Evolutionary conservation across 1,140 invertebrate genomes (phyloP).

Genomic region (Littorina saxatilis): DNA sequence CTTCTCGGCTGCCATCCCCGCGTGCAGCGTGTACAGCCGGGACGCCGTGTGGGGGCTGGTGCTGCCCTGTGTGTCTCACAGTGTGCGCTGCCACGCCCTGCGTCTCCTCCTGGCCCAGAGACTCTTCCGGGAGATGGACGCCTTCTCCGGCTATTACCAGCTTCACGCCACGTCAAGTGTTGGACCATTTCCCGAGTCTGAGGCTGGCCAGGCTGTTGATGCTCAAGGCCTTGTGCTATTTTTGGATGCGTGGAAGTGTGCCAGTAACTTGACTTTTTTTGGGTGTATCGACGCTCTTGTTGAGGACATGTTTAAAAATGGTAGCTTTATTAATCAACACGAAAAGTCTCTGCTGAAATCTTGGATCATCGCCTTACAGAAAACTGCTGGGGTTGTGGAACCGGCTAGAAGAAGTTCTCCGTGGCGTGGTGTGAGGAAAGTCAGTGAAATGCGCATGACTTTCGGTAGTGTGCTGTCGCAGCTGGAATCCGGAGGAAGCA

Average conservation of each 20-base stretch:
- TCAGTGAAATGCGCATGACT: constrained; percentile 3
- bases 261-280: background rate
- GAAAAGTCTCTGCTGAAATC: background rate
- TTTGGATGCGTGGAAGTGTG: constrained; percentile 4
- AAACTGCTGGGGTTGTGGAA: background rate
- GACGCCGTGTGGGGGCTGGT: constrained; percentile 23
- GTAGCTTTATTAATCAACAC: background rate
- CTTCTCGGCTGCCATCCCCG: background rate
- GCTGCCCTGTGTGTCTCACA: background rate
- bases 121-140: constrained; percentile 27
- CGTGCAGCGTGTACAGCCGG: background rate
- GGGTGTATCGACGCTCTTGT: background rate
- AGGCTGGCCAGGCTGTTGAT: background rate
- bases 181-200: background rate
- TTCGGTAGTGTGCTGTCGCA: background rate
- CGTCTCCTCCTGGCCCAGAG: constrained; percentile 1
- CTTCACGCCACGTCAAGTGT: background rate
- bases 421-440: constrained; percentile 13
- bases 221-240: background rate
- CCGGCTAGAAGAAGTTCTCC: background rate
- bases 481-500: background rate
- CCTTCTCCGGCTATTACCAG: constrained; percentile 30
- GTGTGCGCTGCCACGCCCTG: background rate
- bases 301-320: background rate
- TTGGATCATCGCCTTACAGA: background rate